phyloP scores from a whole-genome alignment of 2,113 vertebrate species.

The Jaculus jaculus region DNA sequence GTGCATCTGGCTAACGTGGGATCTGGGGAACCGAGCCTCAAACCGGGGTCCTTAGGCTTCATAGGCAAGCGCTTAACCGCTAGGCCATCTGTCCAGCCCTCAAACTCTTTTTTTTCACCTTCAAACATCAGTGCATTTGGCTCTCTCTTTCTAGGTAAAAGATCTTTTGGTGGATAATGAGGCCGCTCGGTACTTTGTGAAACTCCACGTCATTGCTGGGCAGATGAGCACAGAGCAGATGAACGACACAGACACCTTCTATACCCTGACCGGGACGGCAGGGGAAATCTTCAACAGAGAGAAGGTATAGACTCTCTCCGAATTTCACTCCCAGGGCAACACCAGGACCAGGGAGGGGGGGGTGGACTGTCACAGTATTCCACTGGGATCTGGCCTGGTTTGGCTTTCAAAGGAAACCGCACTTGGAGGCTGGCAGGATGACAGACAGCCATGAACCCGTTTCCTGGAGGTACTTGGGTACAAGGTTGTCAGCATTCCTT shows the following conservation, averaged over 20 bases:
- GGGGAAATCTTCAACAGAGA: slow-evolving; percentile 85
- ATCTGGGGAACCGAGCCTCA: no score
- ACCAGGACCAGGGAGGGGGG: neutral
- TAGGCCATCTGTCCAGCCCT: no score
- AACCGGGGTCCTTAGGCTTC: no score
- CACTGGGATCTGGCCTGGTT: neutral
- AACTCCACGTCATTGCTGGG: slow-evolving; percentile 92
- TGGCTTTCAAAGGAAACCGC: neutral
- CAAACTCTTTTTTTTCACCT: neutral
- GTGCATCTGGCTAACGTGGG: no score
- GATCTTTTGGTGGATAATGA: slow-evolving; percentile 83
- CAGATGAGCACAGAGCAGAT: slow-evolving; percentile 85
- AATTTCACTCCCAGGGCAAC: neutral
- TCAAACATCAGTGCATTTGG: fast-evolving
- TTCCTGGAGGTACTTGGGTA: slow-evolving; percentile 67
- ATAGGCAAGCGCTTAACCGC: no score
- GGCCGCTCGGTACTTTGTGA: slow-evolving; percentile 88
- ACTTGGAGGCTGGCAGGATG: slow-evolving; percentile 56
- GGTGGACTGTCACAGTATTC: neutral
- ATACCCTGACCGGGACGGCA: slow-evolving; percentile 91
- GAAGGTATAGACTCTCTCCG: slow-evolving; percentile 79
- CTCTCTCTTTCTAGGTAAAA: slow-evolving; percentile 83
- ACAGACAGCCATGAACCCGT: neutral
- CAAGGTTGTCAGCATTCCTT: slow-evolving; percentile 68
- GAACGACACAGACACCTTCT: slow-evolving; percentile 85